phyloP scores from a whole-genome alignment of 2,113 vertebrate genomes.

The Verasper variegatus region DNA sequence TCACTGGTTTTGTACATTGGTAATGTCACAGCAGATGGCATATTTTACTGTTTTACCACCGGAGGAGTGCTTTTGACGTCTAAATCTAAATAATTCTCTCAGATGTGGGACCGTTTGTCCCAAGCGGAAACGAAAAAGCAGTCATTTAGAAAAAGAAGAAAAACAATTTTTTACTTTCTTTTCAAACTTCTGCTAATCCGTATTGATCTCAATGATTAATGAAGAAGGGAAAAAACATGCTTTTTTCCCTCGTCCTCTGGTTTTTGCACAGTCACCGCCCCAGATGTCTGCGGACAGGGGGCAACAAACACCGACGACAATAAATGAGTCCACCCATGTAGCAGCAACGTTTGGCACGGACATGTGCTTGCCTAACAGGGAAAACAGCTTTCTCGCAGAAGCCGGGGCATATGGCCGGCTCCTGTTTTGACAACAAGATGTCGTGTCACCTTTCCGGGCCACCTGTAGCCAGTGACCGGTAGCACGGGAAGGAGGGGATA shows the following conservation, averaged over 20 bases:
- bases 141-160: neutral
- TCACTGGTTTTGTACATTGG: slow-evolving; percentile 36
- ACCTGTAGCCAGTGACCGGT: slow-evolving; percentile 72
- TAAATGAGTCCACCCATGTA: slow-evolving; percentile 48
- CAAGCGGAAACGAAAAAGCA: slow-evolving; percentile 12
- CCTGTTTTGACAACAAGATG: slow-evolving; percentile 71
- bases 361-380: slow-evolving; percentile 68
- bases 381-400: slow-evolving; percentile 72
- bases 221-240: neutral
- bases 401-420: slow-evolving; percentile 68
- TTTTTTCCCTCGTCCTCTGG: neutral
- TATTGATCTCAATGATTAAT: slow-evolving; percentile 1
- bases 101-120: neutral
- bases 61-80: slow-evolving; percentile 46
- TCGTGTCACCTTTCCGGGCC: slow-evolving; percentile 77
- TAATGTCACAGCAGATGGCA: slow-evolving; percentile 47
- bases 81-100: slow-evolving; percentile 36
- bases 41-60: slow-evolving; percentile 28
- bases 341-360: slow-evolving; percentile 59
- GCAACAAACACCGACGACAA: slow-evolving; percentile 45
- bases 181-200: neutral
- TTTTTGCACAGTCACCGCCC: slow-evolving; percentile 34
- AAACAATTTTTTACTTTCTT: neutral
- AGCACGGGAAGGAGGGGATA: neutral
- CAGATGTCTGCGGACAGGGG: slow-evolving; percentile 53